Evolutionary conservation across 2,113 vertebrate species (phyloP).

Genomic region (Gopherus evgoodei): DNA sequence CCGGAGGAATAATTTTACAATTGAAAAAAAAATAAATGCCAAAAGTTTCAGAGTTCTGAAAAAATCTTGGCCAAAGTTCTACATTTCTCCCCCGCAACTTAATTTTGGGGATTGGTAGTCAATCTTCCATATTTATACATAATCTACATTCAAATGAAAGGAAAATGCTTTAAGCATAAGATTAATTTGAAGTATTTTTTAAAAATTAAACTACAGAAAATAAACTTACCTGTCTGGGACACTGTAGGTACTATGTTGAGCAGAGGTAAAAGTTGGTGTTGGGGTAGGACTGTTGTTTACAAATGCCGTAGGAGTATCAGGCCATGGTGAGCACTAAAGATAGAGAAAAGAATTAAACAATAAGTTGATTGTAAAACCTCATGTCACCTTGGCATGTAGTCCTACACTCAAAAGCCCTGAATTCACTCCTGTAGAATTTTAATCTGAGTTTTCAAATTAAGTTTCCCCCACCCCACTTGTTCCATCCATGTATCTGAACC

Average conservation of each 20-base stretch:
- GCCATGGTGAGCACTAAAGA: conserved; percentile 93
- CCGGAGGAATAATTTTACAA: not conserved
- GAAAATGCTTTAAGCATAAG: not conserved
- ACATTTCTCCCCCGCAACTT: not conserved
- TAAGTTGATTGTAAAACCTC: not conserved
- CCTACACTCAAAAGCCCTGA: not conserved
- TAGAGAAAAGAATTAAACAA: conserved; percentile 12
- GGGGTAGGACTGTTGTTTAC: conserved; percentile 88
- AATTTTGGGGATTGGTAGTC: not conserved
- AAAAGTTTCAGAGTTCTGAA: not conserved
- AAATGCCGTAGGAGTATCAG: conserved; percentile 86
- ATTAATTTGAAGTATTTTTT: not conserved
- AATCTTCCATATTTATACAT: not conserved
- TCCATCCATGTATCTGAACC: conserved; percentile 21
- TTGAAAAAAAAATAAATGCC: not conserved
- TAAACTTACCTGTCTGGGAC: conserved; percentile 89
- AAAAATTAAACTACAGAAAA: not conserved
- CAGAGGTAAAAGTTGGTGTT: conserved; percentile 86
- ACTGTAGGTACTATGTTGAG: conserved; percentile 86
- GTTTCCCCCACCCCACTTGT: not conserved
- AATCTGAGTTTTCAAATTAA: not conserved
- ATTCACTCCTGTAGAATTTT: not conserved
- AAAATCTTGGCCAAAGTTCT: not conserved
- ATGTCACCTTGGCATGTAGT: not conserved
- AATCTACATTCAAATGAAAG: not conserved